Conservation (phyloP, 1,140 invertebrate species). For the Drosophila sucinea region DNA sequence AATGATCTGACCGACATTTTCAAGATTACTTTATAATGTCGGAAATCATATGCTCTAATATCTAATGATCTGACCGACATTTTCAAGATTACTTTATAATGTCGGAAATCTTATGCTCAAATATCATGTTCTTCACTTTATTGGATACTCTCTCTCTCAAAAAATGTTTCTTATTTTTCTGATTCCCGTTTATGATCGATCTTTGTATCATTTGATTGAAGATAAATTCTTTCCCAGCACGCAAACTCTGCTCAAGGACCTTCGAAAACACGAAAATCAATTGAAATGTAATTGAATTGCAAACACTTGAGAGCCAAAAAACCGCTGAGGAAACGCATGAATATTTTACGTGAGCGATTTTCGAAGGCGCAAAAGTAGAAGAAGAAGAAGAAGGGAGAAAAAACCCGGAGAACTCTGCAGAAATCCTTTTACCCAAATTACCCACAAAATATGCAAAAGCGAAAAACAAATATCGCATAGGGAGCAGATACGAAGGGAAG, state of each 20-base stretch:
- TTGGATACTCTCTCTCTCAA: not conserved
- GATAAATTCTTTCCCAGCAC: conserved; percentile 26
- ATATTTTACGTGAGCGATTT: conserved; percentile 81
- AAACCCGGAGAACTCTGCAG: conserved; percentile 33
- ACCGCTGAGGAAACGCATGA: conserved; percentile 75
- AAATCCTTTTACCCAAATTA: conserved; percentile 67
- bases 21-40: too few species aligned
- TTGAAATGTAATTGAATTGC: conserved; percentile 79
- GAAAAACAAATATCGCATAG: conserved; percentile 68
- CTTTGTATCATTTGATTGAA: not conserved
- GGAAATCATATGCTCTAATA: too few species aligned
- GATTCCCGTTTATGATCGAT: not conserved
- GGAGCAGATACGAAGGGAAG: conserved; percentile 15
- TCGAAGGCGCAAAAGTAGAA: conserved; percentile 41
- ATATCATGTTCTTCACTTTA: not conserved
- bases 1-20: too few species aligned
- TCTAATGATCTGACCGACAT: too few species aligned
- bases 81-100: too few species aligned
- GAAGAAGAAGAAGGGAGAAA: conserved; percentile 21
- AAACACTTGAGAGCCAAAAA: conserved; percentile 74
- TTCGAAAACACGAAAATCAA: conserved; percentile 70
- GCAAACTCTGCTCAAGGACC: conserved; percentile 35
- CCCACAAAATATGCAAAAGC: conserved; percentile 73
- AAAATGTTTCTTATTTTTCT: not conserved
- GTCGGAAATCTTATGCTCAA: not conserved